These are phyloP conservation scores for Thera obeliscata DNA, from an alignment of 2,888 invertebrate species.

Conservation along the genomic window DNA sequence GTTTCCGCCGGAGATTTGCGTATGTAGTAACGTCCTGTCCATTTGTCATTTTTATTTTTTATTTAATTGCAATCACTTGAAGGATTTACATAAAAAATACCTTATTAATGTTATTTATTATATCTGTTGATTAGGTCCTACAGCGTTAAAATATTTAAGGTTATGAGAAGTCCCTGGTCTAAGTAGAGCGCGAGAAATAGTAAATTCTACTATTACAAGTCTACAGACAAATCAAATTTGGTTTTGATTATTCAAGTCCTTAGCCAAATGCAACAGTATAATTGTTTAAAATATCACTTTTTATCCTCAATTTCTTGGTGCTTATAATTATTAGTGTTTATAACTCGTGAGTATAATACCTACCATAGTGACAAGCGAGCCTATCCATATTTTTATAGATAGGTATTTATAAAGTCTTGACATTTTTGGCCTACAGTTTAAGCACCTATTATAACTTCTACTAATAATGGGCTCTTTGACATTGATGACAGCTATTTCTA, in stretches of 20 bases:
- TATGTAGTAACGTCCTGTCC: constrained; percentile 62
- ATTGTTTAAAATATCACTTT: constrained; percentile 3
- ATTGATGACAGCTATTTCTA: no score
- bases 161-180: constrained; percentile 26
- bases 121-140: constrained; percentile 24
- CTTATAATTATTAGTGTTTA: no score
- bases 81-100: constrained; percentile 39
- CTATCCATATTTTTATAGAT: no score
- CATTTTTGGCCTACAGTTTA: no score
- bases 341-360: neutral
- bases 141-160: constrained; percentile 23
- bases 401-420: no score
- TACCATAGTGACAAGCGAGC: no score
- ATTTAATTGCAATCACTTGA: constrained; percentile 45
- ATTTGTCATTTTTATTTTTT: constrained; percentile 41
- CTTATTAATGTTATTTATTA: constrained; percentile 37
- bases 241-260: constrained; percentile 13
- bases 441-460: no score
- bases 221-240: constrained; percentile 31
- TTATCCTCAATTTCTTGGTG: no score
- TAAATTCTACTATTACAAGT: constrained; percentile 14
- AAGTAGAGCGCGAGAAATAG: constrained; percentile 38
- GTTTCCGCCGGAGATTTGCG: constrained; percentile 67
- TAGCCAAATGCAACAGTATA: constrained; percentile 10
- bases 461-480: no score